Conservation (phyloP, 92 coral and sea anemone species). For the Phenganax marumi region DNA sequence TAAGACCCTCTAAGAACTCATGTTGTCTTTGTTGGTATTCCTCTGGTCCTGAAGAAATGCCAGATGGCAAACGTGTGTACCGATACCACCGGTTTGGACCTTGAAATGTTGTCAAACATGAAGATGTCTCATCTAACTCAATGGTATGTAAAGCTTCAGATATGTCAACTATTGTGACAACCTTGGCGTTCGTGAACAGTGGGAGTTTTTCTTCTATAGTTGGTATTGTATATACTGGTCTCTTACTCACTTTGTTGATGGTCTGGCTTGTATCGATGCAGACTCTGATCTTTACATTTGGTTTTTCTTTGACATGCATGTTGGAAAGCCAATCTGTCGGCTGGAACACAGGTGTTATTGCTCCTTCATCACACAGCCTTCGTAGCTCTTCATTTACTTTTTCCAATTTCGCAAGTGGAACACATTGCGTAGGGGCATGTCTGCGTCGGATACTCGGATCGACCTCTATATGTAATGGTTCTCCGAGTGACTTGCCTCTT, state of each 20-base stretch:
- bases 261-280: slow-evolving; percentile 51
- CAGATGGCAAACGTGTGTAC: slow-evolving; percentile 48
- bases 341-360: slow-evolving; percentile 43
- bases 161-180: slow-evolving; percentile 16
- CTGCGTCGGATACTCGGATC: slow-evolving; percentile 45
- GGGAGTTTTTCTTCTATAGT: slow-evolving; percentile 42
- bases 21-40: slow-evolving; percentile 49
- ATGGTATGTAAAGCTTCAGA: slow-evolving; percentile 13
- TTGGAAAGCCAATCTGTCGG: slow-evolving; percentile 58
- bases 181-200: background rate
- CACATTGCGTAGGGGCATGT: slow-evolving; percentile 49
- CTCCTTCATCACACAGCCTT: slow-evolving; percentile 44
- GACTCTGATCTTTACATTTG: slow-evolving; percentile 50
- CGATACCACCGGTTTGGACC: slow-evolving; percentile 50
- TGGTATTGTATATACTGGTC: slow-evolving; percentile 40
- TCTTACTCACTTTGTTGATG: slow-evolving; percentile 34
- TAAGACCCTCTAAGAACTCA: slow-evolving; percentile 33
- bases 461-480: slow-evolving; percentile 49
- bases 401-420: slow-evolving; percentile 48
- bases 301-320: slow-evolving; percentile 50
- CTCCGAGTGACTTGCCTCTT: slow-evolving; percentile 50
- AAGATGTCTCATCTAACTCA: background rate
- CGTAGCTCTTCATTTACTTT: slow-evolving; percentile 47
- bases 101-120: background rate
- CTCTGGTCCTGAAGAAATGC: slow-evolving; percentile 47